Evolutionary conservation across 2,113 vertebrate species (phyloP).

Genomic region (Pogona vitticeps): DNA sequence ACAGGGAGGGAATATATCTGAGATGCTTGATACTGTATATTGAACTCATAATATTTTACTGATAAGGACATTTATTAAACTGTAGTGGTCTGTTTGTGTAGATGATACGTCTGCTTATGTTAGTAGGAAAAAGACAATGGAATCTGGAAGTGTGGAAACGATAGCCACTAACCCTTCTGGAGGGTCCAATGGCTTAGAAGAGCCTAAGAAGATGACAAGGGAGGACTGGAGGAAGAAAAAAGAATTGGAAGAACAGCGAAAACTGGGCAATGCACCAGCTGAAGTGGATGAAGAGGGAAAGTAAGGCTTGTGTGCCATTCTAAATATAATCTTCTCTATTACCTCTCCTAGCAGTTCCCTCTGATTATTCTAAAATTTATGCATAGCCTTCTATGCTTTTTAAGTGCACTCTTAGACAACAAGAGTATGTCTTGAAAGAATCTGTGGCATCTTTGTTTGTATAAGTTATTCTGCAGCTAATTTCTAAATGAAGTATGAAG

Average conservation of each 20-base stretch:
- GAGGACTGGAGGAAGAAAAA: constrained; percentile 99
- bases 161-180: constrained; percentile 54
- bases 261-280: constrained; percentile 95
- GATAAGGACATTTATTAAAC: background rate
- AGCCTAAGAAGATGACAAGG: constrained; percentile 97
- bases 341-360: background rate
- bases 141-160: constrained; percentile 52
- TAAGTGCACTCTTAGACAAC: background rate
- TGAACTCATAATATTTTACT: background rate
- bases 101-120: background rate
- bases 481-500: background rate
- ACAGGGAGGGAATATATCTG: too few species aligned
- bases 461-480: too few species aligned
- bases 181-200: constrained; percentile 85
- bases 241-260: constrained; percentile 95
- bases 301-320: constrained; percentile 74
- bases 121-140: constrained; percentile 39
- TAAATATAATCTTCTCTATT: background rate
- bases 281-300: constrained; percentile 99
- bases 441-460: background rate
- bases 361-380: background rate
- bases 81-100: fast-evolving
- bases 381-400: background rate
- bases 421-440: background rate
- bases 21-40: too few species aligned